A percentile compares a stretch with the other conserved stretches of the same genome.
phyloP scores from a whole-genome alignment of 2,797 vertebrate genomes.

The Acanthiza pusilla region DNA sequence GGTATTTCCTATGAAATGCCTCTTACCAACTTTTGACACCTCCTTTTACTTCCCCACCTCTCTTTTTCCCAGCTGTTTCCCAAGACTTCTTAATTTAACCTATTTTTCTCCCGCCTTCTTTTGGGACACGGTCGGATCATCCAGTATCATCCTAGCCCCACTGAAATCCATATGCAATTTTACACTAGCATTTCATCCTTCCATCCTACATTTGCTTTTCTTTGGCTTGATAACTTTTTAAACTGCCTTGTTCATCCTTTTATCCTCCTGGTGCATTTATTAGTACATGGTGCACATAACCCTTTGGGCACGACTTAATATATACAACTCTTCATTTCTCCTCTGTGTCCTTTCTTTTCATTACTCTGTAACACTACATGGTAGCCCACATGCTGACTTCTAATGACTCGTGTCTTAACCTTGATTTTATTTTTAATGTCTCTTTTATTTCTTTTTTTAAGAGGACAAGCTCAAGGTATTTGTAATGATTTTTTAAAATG shows the following conservation, averaged over 20 bases:
- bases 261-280: conserved; percentile 23
- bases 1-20: background rate
- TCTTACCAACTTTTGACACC: background rate
- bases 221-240: conserved; percentile 26
- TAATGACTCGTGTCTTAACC: conserved; percentile 37
- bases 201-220: background rate
- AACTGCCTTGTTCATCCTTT: conserved; percentile 34
- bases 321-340: conserved; percentile 40
- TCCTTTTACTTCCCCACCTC: background rate
- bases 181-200: background rate
- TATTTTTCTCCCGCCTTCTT: background rate
- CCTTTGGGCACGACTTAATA: conserved; percentile 54
- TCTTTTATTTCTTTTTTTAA: background rate
- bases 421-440: conserved; percentile 36
- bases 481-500: background rate
- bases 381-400: background rate
- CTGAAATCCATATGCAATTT: background rate
- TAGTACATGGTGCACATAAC: conserved; percentile 49
- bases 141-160: background rate
- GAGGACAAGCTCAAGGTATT: background rate
- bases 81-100: background rate
- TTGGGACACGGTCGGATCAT: background rate
- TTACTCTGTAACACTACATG: conserved; percentile 8
- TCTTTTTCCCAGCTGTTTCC: background rate
- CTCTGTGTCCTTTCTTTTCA: conserved; percentile 57